Conservation (phyloP, 1,140 invertebrate genomes). For the Micrasema longulum region DNA sequence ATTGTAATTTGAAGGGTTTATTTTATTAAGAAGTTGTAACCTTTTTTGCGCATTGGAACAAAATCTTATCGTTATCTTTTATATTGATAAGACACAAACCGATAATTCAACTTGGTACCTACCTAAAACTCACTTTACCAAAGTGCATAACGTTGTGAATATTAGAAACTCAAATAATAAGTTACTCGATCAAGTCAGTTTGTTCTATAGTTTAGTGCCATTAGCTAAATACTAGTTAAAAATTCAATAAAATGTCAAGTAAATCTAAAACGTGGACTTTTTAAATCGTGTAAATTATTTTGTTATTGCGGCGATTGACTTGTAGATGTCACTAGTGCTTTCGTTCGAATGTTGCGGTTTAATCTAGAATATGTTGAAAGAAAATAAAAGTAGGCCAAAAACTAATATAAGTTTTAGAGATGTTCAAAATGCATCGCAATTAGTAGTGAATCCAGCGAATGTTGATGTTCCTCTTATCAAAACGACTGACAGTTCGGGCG, state of each 20-base stretch:
- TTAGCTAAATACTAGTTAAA: too few relatives aligned
- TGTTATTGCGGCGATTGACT: not conserved
- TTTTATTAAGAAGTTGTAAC: not conserved
- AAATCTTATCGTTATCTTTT: constrained; percentile 38
- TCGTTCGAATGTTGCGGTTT: not conserved
- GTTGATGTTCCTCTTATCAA: not conserved
- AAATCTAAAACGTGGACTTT: too few relatives aligned
- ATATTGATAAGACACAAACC: constrained; percentile 8
- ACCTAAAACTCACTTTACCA: constrained; percentile 8
- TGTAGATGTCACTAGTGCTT: not conserved
- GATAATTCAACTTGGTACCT: constrained; percentile 15
- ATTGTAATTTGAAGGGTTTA: too few relatives aligned
- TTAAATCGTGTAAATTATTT: not conserved
- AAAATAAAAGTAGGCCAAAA: not conserved
- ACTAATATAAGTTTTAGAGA: constrained; percentile 1
- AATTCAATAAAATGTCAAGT: too few relatives aligned
- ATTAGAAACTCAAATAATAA: too few relatives aligned
- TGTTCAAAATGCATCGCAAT: not conserved
- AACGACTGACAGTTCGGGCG: not conserved
- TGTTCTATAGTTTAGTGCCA: not conserved
- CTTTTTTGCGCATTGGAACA: not conserved
- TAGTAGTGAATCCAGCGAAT: not conserved
- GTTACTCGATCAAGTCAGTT: too few relatives aligned
- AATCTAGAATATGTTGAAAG: constrained; percentile 6
- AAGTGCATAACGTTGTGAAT: not conserved